Evolutionary conservation across 2,797 vertebrate species (phyloP).

Genomic region (Gallinago nigripennis): DNA sequence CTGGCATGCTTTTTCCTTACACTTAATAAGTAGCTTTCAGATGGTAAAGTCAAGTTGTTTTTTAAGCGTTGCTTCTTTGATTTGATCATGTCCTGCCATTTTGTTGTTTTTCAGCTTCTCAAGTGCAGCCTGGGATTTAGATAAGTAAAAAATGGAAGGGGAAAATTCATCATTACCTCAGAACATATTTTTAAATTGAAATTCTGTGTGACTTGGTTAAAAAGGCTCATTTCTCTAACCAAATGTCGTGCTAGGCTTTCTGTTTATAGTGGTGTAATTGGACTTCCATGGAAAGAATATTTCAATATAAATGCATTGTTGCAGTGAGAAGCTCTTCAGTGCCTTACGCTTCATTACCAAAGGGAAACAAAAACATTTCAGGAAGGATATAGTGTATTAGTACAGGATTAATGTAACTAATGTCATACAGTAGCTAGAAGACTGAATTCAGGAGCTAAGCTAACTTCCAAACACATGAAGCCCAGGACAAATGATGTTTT

Average conservation of each 20-base stretch:
- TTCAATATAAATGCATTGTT: neutral
- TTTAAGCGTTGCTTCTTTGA: neutral
- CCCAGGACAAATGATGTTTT: neutral
- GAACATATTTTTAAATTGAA: neutral
- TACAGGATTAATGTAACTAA: neutral
- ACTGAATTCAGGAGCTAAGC: neutral
- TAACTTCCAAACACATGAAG: neutral
- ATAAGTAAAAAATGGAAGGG: neutral
- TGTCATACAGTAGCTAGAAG: neutral
- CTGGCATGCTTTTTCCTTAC: rapidly evolving
- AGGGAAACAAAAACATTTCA: neutral
- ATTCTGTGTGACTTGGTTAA: neutral
- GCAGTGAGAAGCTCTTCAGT: neutral
- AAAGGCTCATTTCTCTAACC: neutral
- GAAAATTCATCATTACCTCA: neutral
- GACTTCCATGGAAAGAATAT: constrained; percentile 3
- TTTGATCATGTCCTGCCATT: neutral
- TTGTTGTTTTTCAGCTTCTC: neutral
- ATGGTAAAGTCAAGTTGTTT: neutral
- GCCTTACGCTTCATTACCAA: neutral
- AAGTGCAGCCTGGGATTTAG: neutral
- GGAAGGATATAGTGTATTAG: neutral
- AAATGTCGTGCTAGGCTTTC: neutral
- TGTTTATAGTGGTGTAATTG: neutral
- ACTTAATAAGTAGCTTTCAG: neutral